A percentile compares a stretch with the other conserved stretches of the same genome.
phyloP scores from a whole-genome alignment of 2,797 vertebrate genomes.

The Meda fulgida region DNA sequence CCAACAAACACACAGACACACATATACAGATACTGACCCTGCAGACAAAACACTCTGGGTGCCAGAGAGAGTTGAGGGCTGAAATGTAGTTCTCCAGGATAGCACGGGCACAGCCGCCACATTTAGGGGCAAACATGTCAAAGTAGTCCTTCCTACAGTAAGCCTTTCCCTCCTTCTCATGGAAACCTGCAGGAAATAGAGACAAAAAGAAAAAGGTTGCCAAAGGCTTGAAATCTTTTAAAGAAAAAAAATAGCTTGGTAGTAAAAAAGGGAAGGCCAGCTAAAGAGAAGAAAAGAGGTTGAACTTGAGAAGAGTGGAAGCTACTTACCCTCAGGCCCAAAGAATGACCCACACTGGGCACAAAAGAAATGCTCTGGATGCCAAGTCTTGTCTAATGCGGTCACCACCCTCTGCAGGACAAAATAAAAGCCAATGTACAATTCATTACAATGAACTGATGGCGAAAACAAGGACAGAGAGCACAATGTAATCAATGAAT shows the following conservation, averaged over 20 bases:
- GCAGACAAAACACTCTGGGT: slow-evolving; percentile 98
- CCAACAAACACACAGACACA: background rate
- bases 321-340: slow-evolving; percentile 88
- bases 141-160: slow-evolving; percentile 99
- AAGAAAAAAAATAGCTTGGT: too few species aligned
- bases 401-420: slow-evolving; percentile 94
- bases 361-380: slow-evolving; percentile 98
- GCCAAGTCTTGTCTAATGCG: slow-evolving; percentile 95
- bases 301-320: background rate
- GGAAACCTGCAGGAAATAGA: slow-evolving; percentile 82
- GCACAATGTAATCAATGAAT: background rate
- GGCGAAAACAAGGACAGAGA: background rate
- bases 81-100: slow-evolving; percentile 99
- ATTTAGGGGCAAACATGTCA: slow-evolving; percentile 98
- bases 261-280: background rate
- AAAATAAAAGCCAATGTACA: background rate
- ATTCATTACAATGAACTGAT: background rate
- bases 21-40: slow-evolving; percentile 81
- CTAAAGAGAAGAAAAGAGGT: slow-evolving; percentile 8
- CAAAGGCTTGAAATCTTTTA: background rate
- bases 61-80: slow-evolving; percentile 95
- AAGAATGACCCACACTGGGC: slow-evolving; percentile 98
- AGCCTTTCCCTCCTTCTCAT: slow-evolving; percentile 97
- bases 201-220: background rate
- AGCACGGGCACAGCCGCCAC: slow-evolving; percentile 93